phyloP scores from a whole-genome alignment of 2,113 vertebrate genomes.

The Plecotus auritus region DNA sequence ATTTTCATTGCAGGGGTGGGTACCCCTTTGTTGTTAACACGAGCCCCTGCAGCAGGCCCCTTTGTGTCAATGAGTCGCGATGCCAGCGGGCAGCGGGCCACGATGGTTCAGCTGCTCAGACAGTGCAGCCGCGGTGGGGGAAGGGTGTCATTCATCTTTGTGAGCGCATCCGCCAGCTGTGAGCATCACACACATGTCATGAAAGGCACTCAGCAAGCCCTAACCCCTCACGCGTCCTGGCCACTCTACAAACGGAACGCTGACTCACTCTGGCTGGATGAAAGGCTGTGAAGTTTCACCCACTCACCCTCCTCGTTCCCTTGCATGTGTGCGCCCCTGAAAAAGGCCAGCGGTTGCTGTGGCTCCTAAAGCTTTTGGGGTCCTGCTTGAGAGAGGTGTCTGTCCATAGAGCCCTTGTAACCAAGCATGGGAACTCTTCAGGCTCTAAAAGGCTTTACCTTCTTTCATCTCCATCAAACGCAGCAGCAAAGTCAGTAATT shows the following conservation, averaged over 20 bases:
- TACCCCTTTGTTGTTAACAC: neutral
- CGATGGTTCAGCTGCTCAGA: neutral
- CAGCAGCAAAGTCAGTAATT: too few species aligned
- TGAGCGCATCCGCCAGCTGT: neutral
- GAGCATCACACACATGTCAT: neutral
- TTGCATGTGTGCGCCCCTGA: neutral
- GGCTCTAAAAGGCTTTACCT: neutral
- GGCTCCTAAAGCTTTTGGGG: neutral
- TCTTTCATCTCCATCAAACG: neutral
- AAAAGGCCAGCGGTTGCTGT: neutral
- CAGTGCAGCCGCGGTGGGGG: rapidly evolving
- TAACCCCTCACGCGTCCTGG: rapidly evolving
- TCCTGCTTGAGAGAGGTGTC: neutral
- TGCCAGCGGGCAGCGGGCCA: rapidly evolving
- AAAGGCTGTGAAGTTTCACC: neutral
- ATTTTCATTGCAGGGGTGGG: neutral
- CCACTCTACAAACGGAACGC: neutral
- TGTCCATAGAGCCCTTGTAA: neutral
- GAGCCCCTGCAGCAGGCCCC: neutral
- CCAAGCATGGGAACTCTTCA: neutral
- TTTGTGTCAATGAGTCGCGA: neutral
- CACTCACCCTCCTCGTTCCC: neutral
- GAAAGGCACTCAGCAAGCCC: neutral
- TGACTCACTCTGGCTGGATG: neutral
- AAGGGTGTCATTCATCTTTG: neutral